Evolutionary conservation across 2,113 vertebrate genomes (phyloP), one percentile per base, ranked within the genome.

Genomic region (Solea solea): DNA sequence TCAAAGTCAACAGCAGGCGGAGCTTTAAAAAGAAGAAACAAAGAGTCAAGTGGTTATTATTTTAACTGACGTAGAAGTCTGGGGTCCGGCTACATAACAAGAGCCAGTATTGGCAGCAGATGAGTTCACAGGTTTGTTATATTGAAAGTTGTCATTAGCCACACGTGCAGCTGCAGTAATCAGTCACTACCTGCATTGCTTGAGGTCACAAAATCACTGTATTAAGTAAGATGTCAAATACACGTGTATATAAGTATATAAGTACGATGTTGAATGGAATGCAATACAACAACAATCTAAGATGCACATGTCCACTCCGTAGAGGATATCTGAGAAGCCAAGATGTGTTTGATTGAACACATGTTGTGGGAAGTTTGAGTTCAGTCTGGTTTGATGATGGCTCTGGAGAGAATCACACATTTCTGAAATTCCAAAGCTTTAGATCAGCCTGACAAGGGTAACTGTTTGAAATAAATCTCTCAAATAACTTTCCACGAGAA

Each of bases 391-490:
- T 86, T 88, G 83, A 89, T 72, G 73, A 69, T 56, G 83, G 72
- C 83, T 88, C 80, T 89, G 80, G 83, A 88, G 85, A 85, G 78
- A 89, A 87, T 86, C 78, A 78, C 45, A 81, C 85, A 86, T 89
- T 90, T 87, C 75, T 84, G 63, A 79, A 78, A 89, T 88, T 86
- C 88, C 83, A 87, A 78, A 77, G 80, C 89, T 86, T 91, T 88
- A 89, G 86, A 91, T 91, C 85, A 82, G 88, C 48, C 79, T 88
- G 89, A 86, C 85, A 90, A 89, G 74, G 70, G 70, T 84, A 87
- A 83, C 79, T 84, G 80, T 86, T 91, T 89, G 88, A 92, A 90
- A 90, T 88, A 84, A 90, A 84, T 90, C 88, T 89, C 86, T 89
- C 80, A 87, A 85, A 90, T 87, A 90, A 87, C 76, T 88, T 90